A percentile compares a stretch with the other conserved stretches of the same genome.
Evolutionary conservation across 2,888 invertebrate genomes (phyloP).

Genomic region (Coleophora deauratella): DNA sequence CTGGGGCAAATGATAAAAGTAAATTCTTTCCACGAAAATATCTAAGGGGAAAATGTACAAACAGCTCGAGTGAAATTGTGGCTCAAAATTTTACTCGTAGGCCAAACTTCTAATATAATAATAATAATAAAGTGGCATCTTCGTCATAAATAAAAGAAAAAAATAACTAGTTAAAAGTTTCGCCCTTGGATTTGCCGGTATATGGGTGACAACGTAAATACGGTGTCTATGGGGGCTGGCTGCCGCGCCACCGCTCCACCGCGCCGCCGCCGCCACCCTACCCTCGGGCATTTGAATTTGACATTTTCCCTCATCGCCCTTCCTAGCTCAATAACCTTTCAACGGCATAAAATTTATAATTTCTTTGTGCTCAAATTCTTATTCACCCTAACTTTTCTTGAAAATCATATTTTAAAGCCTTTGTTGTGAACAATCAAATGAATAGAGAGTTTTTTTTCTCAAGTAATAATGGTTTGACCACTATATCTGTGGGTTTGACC

Average conservation of each 20-base stretch:
- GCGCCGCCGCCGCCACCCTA: slow-evolving; percentile 20
- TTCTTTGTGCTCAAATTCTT: slow-evolving; percentile 16
- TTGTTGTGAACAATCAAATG: no score
- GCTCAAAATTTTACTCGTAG: slow-evolving; percentile 10
- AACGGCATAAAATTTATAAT: slow-evolving; percentile 32
- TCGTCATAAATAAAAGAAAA: slow-evolving; percentile 43
- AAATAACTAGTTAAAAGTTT: slow-evolving; percentile 52
- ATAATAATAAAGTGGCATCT: slow-evolving; percentile 28
- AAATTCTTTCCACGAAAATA: slow-evolving; percentile 10
- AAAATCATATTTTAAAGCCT: background rate
- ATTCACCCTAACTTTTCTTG: slow-evolving; percentile 9
- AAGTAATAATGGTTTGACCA: no score
- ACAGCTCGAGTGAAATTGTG: slow-evolving; percentile 1
- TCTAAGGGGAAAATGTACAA: no score
- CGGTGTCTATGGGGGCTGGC: slow-evolving; percentile 29
- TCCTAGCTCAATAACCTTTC: slow-evolving; percentile 53
- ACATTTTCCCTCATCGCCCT: slow-evolving; percentile 54
- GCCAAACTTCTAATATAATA: slow-evolving; percentile 19
- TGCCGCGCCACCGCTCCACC: slow-evolving; percentile 17
- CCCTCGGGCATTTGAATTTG: slow-evolving; percentile 39
- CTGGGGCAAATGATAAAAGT: slow-evolving; percentile 14
- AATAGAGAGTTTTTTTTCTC: no score
- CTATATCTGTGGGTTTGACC: no score
- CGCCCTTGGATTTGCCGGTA: slow-evolving; percentile 40
- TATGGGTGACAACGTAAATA: slow-evolving; percentile 53